Evolutionary conservation across 1,140 invertebrate species (phyloP).

Genomic region (Hyposmocoma kahamanoa): DNA sequence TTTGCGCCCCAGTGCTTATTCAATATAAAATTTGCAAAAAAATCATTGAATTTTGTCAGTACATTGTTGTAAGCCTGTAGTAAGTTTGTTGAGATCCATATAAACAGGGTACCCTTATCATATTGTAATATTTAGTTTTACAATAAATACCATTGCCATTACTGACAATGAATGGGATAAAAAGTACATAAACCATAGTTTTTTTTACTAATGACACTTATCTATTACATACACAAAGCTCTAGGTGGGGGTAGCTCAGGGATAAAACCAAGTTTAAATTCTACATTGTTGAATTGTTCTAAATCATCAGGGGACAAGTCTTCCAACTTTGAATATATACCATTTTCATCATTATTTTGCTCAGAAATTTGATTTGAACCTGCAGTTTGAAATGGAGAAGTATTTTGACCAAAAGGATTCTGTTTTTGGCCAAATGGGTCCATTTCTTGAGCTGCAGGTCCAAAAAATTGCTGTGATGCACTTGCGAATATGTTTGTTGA

Average conservation of each 20-base stretch:
- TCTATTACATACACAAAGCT: constrained; percentile 37
- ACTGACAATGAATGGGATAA: no score
- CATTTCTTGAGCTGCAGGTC: not conserved
- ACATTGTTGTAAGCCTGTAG: no score
- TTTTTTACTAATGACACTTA: no score
- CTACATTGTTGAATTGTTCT: constrained; percentile 39
- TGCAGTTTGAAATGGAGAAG: constrained; percentile 3
- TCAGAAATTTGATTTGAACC: constrained; percentile 7
- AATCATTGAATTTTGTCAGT: no score
- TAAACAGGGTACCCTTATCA: no score
- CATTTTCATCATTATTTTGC: constrained; percentile 19
- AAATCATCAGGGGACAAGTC: constrained; percentile 38
- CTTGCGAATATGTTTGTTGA: not conserved
- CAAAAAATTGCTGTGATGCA: constrained; percentile 2
- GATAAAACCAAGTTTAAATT: constrained; percentile 53
- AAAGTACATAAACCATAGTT: no score
- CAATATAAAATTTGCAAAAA: no score
- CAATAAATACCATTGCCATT: no score
- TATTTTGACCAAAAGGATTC: constrained; percentile 5
- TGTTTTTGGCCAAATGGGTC: constrained; percentile 7
- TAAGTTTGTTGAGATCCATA: no score
- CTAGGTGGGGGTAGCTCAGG: constrained; percentile 53
- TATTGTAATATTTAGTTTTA: no score
- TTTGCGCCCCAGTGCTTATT: no score
- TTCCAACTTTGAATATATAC: constrained; percentile 48